Base-by-base conservation (phyloP, 1,140 invertebrate species). In the Neodiprion fabricii region DNA sequence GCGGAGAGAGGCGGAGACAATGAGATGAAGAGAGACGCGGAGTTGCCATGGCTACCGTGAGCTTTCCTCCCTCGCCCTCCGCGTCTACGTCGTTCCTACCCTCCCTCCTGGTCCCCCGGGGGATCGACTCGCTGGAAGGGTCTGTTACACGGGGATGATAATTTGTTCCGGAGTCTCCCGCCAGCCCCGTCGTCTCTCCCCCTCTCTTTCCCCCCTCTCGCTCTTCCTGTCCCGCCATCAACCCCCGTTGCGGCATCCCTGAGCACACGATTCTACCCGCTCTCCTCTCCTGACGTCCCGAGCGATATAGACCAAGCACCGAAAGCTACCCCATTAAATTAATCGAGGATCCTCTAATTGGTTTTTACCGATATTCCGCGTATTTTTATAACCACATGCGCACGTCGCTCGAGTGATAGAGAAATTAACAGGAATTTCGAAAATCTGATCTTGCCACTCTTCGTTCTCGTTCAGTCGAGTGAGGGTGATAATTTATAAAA, bases 101-200 rank as follows among this genome's bases (percentile, higher is more conserved):
- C 17, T 69, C 67, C 67, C 67, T 12, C 12, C 28, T 12, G 21
- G 11, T 69, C 67, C 67, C 40, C 23, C 67, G 67, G 67, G 67
- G 67, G 67, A 69, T 69, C 67, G 67, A 69, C 67, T 69, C 67
- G 67, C 17, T 47, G 67, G 67, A 69, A 69, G 67, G 67, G 67
- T 69, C 67, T 69, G 21, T 69, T 69, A 69, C 67, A 69, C 67
- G 67, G 67, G 40, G 67, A 69, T 69, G 67, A 69, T 69, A 69
- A 69, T 69, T 69, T 69, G 67, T 69, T 69, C 21, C 67, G 67
- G 67, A 69, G 67, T 69, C 67, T 23, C 67, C 67, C 67, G 12
- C 14, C 61, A 14, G 12, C 61, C 12, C 17, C 61, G 7, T 65
- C 61, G 17, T 17, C 61, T 65, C 12, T 65, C 61, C 61, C 12